Percentiles rank a stretch among this genome's conserved stretches.
These are phyloP conservation scores for Ceratosolen solmsi DNA, from an alignment of 1,140 invertebrate species.

Conservation along the genomic window DNA sequence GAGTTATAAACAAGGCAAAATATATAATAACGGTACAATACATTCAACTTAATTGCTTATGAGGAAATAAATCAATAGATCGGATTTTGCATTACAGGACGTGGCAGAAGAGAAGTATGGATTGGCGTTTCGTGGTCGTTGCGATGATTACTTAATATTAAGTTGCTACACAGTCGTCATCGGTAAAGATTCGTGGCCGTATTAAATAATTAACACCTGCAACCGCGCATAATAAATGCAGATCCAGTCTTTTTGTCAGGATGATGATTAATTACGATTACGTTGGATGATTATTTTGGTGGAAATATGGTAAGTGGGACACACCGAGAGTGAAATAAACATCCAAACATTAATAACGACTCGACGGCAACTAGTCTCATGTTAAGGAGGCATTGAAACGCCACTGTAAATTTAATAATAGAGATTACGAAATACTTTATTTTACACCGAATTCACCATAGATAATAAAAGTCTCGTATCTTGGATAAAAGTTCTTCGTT, in stretches of 20 bases:
- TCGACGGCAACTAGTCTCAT: background rate
- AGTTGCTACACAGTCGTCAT: too few species aligned
- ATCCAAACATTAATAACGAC: background rate
- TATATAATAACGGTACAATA: background rate
- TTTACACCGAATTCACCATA: constrained; percentile 1
- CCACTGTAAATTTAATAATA: constrained; percentile 9
- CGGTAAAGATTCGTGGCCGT: too few species aligned
- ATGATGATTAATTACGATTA: too few species aligned
- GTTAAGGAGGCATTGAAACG: background rate
- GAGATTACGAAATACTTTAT: background rate
- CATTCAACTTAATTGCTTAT: too few species aligned
- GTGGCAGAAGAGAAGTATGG: background rate
- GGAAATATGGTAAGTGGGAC: background rate
- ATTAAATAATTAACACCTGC: too few species aligned
- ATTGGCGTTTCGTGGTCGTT: too few species aligned
- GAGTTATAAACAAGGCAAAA: too few species aligned
- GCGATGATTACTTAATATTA: too few species aligned
- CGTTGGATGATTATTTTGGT: background rate
- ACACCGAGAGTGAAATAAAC: too few species aligned
- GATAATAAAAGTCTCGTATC: background rate
- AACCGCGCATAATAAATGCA: too few species aligned
- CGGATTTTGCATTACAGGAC: background rate
- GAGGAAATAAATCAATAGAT: constrained; percentile 1
- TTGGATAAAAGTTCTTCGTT: background rate
- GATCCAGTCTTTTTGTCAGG: too few species aligned